These are phyloP conservation scores for Pomatorhinus ruficollis DNA, from an alignment of 2,113 vertebrate species.

Conservation along the genomic window DNA sequence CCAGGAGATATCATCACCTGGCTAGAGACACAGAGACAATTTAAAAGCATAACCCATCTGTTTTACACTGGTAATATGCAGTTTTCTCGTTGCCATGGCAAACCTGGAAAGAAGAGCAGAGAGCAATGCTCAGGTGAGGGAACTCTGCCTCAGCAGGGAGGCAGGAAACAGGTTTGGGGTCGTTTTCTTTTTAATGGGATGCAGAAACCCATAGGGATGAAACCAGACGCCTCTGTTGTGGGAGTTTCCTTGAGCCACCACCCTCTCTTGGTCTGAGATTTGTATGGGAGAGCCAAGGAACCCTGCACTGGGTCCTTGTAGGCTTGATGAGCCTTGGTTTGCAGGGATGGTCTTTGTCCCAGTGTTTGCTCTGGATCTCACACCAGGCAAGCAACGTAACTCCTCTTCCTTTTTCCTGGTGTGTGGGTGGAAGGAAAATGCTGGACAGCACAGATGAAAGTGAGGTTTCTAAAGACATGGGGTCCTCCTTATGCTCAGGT, in stretches of 20 bases:
- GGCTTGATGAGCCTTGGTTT: background rate
- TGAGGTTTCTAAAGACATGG: background rate
- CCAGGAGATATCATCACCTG: background rate
- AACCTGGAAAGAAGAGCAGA: background rate
- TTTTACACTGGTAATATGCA: background rate
- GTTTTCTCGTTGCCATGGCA: slow-evolving; percentile 52
- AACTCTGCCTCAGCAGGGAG: fast-evolving
- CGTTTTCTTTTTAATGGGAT: background rate
- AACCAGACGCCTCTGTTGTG: background rate
- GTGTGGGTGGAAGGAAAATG: background rate
- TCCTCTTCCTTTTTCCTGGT: background rate
- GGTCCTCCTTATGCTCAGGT: background rate
- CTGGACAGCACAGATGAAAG: background rate
- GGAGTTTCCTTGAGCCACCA: background rate
- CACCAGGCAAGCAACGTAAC: fast-evolving
- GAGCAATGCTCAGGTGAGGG: background rate
- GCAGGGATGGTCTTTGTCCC: background rate
- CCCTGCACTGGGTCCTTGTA: fast-evolving
- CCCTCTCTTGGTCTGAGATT: background rate
- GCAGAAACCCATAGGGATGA: background rate
- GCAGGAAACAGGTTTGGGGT: background rate
- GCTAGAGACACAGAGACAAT: background rate
- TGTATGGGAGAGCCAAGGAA: background rate
- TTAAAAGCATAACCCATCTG: background rate
- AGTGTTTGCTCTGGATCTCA: background rate